Evolutionary conservation across 2,797 vertebrate species (phyloP), one percentile per base, ranked within the genome.

Genomic region (Falco berigora): DNA sequence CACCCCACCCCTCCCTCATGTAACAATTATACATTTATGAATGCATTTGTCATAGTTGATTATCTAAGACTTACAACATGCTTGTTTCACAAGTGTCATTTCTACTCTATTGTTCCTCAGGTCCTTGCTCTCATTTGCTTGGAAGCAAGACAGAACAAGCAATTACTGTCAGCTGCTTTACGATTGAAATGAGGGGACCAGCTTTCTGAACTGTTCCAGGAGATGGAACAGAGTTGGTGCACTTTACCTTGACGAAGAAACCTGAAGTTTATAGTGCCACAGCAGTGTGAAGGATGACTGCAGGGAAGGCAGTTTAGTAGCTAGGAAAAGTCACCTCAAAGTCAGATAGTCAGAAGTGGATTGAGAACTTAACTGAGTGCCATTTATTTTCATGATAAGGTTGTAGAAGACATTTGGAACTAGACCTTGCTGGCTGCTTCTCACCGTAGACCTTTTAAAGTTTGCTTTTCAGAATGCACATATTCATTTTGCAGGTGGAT

Each of bases 61-160:
- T 86, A 53, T 61, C 72, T 17, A 24, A 71, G 90, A 89, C 63
- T 76, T 55, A 44, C 32, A 92, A 88, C 89, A 82, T 61, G 74
- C 75, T 94, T 21, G 58, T 71, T 75, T 95, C 93, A 92, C 90
- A 63, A 94, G 79, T 86, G 90, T 76, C 69, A 63, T 58, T 94
- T 69, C 83, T 90, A 25, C 62, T 76, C 85, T 81, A 77, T 95
- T 96, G 92, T 96, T 90, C 72, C 93, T 93, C 53, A 75, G 67
- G 34, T 66, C 46, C 90, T 90, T 36, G 8, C 72, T 94, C 76
- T 86, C 61, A 84, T 78, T 16, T 71, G 15, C 83, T 88, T 58
- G 88, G 88, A 75, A 93, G 82, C n/a, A 61, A 74, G 77, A 76
- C 92, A 91, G 94, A 71, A 74, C 56, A 27, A 86, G 85, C 64